phyloP scores from a whole-genome alignment of 2,113 vertebrate genomes.

The Mohoua ochrocephala region DNA sequence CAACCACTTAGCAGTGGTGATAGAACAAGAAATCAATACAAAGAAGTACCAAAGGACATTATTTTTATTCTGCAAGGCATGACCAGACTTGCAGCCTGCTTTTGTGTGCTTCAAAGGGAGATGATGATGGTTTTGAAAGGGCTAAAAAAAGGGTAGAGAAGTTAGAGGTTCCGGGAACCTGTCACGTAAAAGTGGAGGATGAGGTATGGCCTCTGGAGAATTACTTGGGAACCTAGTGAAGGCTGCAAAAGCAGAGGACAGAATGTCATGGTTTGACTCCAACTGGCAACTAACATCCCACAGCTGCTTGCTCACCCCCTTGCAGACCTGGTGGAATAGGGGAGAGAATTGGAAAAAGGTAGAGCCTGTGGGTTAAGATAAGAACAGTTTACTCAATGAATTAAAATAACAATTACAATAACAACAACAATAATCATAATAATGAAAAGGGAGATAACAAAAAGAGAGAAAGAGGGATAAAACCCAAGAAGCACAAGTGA shows the following conservation, averaged over 20 bases:
- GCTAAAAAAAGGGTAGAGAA: neutral
- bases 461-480: neutral
- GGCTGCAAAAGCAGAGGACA: neutral
- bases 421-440: neutral
- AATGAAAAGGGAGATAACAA: neutral
- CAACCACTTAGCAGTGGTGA: neutral
- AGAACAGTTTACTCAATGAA: neutral
- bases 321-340: neutral
- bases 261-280: neutral
- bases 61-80: constrained; percentile 1
- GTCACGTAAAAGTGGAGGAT: neutral
- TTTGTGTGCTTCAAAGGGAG: neutral
- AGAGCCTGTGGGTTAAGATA: neutral
- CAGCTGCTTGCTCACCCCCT: neutral
- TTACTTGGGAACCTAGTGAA: neutral
- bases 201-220: neutral
- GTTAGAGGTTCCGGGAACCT: neutral
- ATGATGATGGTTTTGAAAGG: neutral
- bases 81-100: neutral
- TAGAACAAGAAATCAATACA: constrained; percentile 37
- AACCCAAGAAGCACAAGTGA: neutral
- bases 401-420: neutral
- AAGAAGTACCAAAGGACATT: neutral
- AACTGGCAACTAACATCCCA: neutral
- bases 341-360: neutral